Percentiles rank a stretch among this genome's conserved stretches.
These are phyloP conservation scores for Fissipunctia ypsillon DNA, from an alignment of 2,888 invertebrate species.

Conservation along the genomic window DNA sequence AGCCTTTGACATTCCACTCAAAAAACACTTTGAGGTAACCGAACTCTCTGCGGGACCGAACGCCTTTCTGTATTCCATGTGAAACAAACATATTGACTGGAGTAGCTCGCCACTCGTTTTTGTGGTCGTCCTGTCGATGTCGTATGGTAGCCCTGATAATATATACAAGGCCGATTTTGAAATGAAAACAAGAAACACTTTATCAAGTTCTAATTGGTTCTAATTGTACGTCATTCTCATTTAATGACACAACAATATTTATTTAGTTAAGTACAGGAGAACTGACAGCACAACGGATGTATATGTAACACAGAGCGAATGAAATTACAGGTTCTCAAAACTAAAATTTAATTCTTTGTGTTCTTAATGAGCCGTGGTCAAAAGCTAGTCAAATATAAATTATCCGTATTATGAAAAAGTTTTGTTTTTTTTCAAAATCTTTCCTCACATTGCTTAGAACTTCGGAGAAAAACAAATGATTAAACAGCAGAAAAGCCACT, in stretches of 20 bases:
- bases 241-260: neutral
- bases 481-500: neutral
- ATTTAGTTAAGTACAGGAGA: neutral
- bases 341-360: neutral
- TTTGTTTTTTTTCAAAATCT: neutral
- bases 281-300: neutral
- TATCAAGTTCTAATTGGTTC: neutral
- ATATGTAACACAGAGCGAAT: neutral
- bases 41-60: conserved; percentile 6
- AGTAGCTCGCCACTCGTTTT: neutral
- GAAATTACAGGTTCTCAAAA: neutral
- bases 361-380: too few relatives aligned
- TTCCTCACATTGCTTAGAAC: neutral
- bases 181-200: neutral
- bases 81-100: conserved; percentile 25
- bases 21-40: conserved; percentile 46
- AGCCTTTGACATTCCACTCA: conserved; percentile 41
- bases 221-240: neutral
- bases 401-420: neutral
- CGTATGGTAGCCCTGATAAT: neutral
- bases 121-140: neutral
- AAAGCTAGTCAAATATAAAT: neutral
- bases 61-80: conserved; percentile 15
- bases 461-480: neutral
- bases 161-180: neutral